Base-by-base conservation (phyloP, 2,797 vertebrate genomes). In the Enteromius paludinosus region DNA sequence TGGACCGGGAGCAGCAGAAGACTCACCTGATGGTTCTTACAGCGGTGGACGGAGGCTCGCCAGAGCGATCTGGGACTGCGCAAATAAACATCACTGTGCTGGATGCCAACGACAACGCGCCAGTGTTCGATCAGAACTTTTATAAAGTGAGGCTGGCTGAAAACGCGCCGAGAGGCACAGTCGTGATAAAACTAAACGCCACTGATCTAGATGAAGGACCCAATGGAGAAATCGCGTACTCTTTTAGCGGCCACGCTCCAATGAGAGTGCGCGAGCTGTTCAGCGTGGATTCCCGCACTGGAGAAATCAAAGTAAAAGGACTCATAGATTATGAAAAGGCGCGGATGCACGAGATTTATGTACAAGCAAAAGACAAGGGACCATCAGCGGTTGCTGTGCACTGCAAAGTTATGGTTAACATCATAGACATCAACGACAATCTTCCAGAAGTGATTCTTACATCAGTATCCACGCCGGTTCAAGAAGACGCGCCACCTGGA, bases 51-150 rank as follows among this genome's bases (percentile, higher is more conserved):
- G 96, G 97, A 0, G 97, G 98, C 3, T 85, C 96, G 6, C 96
- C 97, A 0, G 95, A 95, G 86, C 92, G 95, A 74, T 95, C 96
- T 0, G 96, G 96, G 82, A 95, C 95, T 0, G 96, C 96, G 33
- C 90, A 95, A 68, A 93, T 98, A 61, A 93, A 95, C 0, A 86
- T 98, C 79, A 95, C 90, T 0, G 97, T 98, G 18, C 87, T 98
- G 68, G 97, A 99, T 0, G 96, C 95, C 0, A 98, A 98, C 0
- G 97, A 98, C 77, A 98, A 98, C 0, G 95, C 95, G n/a, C 96
- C 97, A 0, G 91, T 93, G 78, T 97, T 98, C 54, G 97, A 97
- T 38, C 96, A 94, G 90, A 91, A 95, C 0, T 93, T 96, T 0
- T 97, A 98, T 0, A 90, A 94, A 0, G 95, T 97, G 20, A 94